Evolutionary conservation across 2,113 vertebrate species (phyloP).

Genomic region (Apistogramma diplotaenia): DNA sequence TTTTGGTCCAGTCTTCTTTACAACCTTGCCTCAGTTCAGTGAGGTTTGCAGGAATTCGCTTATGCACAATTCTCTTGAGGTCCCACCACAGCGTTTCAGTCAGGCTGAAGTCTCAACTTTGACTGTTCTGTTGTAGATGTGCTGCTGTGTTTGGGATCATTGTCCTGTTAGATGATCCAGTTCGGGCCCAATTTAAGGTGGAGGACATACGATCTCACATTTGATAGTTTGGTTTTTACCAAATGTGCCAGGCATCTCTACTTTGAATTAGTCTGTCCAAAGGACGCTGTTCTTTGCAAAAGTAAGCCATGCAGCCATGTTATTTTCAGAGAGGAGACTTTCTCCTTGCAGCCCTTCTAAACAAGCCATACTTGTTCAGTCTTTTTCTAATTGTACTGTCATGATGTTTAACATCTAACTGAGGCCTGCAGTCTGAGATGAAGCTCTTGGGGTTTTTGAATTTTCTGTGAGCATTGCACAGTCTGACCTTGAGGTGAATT

Average conservation of each 20-base stretch:
- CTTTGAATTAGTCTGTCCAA: not conserved
- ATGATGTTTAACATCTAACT: too few relatives aligned
- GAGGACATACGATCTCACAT: not conserved
- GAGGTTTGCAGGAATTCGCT: too few relatives aligned
- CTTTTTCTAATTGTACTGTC: too few relatives aligned
- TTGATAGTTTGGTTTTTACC: not conserved
- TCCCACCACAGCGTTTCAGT: not conserved
- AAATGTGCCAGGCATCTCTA: not conserved
- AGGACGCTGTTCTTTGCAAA: not conserved
- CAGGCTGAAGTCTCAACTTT: not conserved
- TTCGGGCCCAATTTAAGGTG: not conserved
- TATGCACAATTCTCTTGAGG: not conserved
- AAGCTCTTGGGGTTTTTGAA: too few relatives aligned
- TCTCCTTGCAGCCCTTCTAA: too few relatives aligned
- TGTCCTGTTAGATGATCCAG: not conserved
- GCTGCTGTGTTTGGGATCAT: not conserved
- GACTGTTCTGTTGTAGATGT: not conserved
- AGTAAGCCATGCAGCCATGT: too few relatives aligned
- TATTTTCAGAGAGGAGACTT: too few relatives aligned
- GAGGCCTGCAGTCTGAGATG: too few relatives aligned
- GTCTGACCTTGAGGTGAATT: too few relatives aligned
- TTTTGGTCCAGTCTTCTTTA: not conserved
- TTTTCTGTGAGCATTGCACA: not conserved
- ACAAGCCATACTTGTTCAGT: too few relatives aligned
- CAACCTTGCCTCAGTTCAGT: too few relatives aligned